Percentiles rank a stretch among this genome's conserved stretches.
phyloP scores from a whole-genome alignment of 2,113 vertebrate species.

The Galbula dea region DNA sequence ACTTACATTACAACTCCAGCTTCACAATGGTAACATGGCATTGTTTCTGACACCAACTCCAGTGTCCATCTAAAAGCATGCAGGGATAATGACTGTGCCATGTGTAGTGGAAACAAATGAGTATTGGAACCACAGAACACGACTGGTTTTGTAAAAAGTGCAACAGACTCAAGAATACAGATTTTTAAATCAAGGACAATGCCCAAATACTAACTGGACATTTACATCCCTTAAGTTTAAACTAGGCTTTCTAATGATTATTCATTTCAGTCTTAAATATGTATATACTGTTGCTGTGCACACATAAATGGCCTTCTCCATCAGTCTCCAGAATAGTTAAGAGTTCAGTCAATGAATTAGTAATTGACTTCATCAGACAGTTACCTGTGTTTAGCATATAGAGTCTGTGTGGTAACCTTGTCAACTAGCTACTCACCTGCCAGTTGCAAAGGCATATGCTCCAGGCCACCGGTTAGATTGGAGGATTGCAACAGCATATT shows the following conservation, averaged over 20 bases:
- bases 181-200: neutral
- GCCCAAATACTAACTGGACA: neutral
- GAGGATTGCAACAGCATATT: conserved; percentile 84
- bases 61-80: neutral
- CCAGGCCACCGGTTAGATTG: conserved; percentile 94
- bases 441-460: conserved; percentile 81
- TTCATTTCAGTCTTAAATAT: neutral
- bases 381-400: neutral
- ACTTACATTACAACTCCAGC: neutral
- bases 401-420: neutral
- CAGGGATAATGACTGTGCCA: neutral
- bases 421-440: conserved; percentile 78
- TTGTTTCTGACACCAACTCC: neutral
- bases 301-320: neutral
- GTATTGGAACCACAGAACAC: neutral
- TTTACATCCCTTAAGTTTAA: neutral
- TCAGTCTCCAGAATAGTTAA: neutral
- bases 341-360: neutral
- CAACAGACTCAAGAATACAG: neutral
- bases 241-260: neutral
- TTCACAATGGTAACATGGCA: neutral
- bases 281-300: neutral
- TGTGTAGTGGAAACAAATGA: fast-evolving
- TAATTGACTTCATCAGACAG: neutral
- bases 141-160: neutral